phyloP scores from a whole-genome alignment of 1,140 invertebrate species.

The Drusus annulatus region DNA sequence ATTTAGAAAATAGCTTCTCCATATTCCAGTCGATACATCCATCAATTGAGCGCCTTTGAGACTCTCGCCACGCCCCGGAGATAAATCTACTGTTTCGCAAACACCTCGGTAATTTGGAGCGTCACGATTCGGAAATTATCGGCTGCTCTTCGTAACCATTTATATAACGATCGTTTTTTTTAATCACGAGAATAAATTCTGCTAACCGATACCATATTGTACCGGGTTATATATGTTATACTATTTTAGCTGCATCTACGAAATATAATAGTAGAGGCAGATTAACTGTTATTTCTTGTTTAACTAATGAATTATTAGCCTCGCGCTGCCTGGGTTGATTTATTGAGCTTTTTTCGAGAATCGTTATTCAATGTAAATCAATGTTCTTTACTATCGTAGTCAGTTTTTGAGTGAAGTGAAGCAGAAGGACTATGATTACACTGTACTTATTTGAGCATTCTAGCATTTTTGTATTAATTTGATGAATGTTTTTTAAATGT shows the following conservation, averaged over 20 bases:
- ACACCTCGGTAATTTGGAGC: conserved; percentile 53
- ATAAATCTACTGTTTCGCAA: conserved; percentile 56
- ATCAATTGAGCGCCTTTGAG: conserved; percentile 50
- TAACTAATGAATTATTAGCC: no score
- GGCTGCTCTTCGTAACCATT: conserved; percentile 28
- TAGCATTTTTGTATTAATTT: no score
- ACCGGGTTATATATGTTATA: conserved; percentile 8
- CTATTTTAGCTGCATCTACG: neutral
- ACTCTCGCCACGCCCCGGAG: conserved; percentile 47
- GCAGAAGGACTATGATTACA: no score
- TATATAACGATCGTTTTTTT: conserved; percentile 27
- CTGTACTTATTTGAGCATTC: no score
- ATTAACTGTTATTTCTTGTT: no score
- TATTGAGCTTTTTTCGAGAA: neutral
- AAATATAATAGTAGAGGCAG: no score
- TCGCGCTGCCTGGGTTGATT: no score
- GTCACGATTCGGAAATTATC: conserved; percentile 53
- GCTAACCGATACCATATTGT: neutral
- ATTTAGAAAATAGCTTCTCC: conserved; percentile 39
- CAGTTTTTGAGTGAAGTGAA: no score
- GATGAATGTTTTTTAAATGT: no score
- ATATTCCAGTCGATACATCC: conserved; percentile 45
- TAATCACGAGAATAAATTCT: neutral
- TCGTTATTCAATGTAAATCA: neutral
- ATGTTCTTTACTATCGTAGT: no score